Evolutionary conservation across 2,888 invertebrate species (phyloP), one percentile per base, ranked within the genome.

Genomic region (Celastrina argiolus): DNA sequence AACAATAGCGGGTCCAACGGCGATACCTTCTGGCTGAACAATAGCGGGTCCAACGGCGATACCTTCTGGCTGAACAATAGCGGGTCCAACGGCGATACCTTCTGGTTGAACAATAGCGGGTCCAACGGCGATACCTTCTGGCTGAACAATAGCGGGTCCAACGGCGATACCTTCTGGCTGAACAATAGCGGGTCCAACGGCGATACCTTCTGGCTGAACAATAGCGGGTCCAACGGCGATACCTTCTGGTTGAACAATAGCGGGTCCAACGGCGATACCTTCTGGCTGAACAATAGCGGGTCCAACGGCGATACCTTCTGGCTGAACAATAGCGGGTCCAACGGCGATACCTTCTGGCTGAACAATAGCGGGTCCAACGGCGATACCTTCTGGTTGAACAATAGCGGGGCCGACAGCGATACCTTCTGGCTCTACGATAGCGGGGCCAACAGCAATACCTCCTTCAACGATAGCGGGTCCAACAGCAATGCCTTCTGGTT

Each of bases 351-450:
- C 31, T 31, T 31, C 31, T 31, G 31, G 31, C 31, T 31, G 31
- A 18, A 64, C 31, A 4, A 64, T 64, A 10, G 31, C 64, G 2
- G 64, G 64, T n/a, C 64, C 64, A 51, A 64, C 64, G 2, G 45
- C 41, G 26, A 64, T 64, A 1, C 31, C 31, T 22, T 51, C n/a
- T 51, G 12, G 10, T 31, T 63, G 39, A 8, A 63, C 18, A 36
- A 63, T 34, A n/a, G 51, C 64, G 22, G 69, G 68, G 22, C 68
- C 68, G 51, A 70, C 59, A 2, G 63, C 18, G 14, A 68, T 65
- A 0, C 65, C 58, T 63, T 41, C 65, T 10, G 16, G 34, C 16
- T 67, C 69, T 7, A 63, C 65, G 34, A 59, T 59, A 3, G 34
- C 56, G 28, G 68, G 65, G n/a, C 45, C 45, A 64, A 58, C 61